Base-by-base conservation (phyloP, 2,888 invertebrate genomes). In the Crematogaster levior region DNA sequence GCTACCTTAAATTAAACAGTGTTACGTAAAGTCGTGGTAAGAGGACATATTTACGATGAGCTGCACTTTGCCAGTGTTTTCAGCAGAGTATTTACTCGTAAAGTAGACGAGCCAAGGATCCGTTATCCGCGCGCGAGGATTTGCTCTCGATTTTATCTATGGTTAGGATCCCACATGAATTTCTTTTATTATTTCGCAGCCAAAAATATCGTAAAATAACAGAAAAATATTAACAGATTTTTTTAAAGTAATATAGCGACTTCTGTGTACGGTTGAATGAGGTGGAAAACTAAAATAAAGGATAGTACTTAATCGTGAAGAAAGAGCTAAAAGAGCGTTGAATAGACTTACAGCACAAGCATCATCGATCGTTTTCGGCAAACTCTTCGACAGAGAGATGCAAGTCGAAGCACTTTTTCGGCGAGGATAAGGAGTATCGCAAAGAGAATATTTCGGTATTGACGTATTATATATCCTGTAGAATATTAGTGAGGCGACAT, bases 311-410 rank as follows among this genome's bases (percentile, higher is more conserved):
- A 51, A 34, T 43, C 34, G 61, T 34, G 21, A 37, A n/a, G 51
- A 27, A 51, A 12, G 10, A 51, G 12, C 12, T 65, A 63, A 84
- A 51, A 81, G 66, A 66, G 24, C 21, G 60, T 18, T 51, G 84
- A 70, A 81, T 81, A 61, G 43, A 81, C 81, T 84, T 84, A 84
- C 72, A 60, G 58, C 66, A 56, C 53, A 58, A 27, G 73, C 74
- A 48, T 85, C 85, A 81, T 85, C 81, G 66, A 85, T 56, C 74
- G 74, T 68, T 85, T 83, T 85, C 68, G 58, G 73, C 48, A 66
- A 81, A 81, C 81, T 63, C 51, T 37, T 18, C n/a, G n/a, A n/a
- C n/a, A 34, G 48, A 51, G 68, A 40, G 63, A 73, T 60, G 66
- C 53, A 84, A 46, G 30, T 58, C 18, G 24, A 72, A 75, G 80